Evolutionary conservation across 2,113 vertebrate genomes (phyloP).

Genomic region (Pedetes capensis): DNA sequence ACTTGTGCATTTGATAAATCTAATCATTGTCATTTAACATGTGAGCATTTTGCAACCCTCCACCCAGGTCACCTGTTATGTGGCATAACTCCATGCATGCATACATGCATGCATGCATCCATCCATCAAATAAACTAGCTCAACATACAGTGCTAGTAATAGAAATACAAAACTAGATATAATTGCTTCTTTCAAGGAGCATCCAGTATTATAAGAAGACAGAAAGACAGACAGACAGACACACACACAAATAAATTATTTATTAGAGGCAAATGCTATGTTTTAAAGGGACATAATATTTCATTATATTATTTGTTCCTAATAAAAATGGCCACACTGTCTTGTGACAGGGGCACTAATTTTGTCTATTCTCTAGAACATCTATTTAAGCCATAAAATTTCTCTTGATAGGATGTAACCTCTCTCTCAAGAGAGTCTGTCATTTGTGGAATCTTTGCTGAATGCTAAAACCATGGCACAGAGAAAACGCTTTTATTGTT

Average conservation of each 20-base stretch:
- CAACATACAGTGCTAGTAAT: neutral
- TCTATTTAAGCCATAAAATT: slow-evolving; percentile 57
- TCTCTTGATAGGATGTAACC: slow-evolving; percentile 47
- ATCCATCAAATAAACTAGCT: neutral
- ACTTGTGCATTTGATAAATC: neutral
- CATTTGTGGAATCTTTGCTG: slow-evolving; percentile 54
- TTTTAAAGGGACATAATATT: neutral
- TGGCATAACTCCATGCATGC: neutral
- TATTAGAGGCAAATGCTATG: neutral
- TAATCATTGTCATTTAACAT: neutral
- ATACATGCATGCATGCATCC: neutral
- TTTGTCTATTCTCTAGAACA: slow-evolving; percentile 59
- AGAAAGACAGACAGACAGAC: neutral
- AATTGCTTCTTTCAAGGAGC: neutral
- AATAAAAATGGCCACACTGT: neutral
- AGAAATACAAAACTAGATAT: neutral
- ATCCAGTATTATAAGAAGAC: neutral
- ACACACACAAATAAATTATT: neutral
- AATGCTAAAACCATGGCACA: slow-evolving; percentile 41
- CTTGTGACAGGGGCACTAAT: slow-evolving; percentile 35
- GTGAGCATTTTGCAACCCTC: neutral
- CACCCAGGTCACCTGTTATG: neutral
- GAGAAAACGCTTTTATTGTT: slow-evolving; percentile 57
- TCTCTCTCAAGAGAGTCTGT: slow-evolving; percentile 66
- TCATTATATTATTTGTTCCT: neutral